Evolutionary conservation across 2,888 invertebrate genomes (phyloP).

Genomic region (Notodonta ziczac): DNA sequence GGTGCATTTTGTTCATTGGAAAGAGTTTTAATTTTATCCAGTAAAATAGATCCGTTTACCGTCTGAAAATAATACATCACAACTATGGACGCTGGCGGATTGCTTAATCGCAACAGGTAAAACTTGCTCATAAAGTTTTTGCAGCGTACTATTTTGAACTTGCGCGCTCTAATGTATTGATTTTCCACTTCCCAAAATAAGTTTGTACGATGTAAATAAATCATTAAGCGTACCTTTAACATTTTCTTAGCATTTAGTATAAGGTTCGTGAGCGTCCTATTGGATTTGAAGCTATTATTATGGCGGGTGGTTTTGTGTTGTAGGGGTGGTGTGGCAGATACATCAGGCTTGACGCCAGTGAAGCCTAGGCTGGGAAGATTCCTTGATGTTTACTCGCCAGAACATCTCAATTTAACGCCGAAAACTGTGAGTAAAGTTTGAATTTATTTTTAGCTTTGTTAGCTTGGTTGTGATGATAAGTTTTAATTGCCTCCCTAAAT

Average conservation of each 20-base stretch:
- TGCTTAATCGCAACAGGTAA: slow-evolving; percentile 59
- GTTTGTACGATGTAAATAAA: slow-evolving; percentile 81
- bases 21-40: slow-evolving; percentile 11
- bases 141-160: slow-evolving; percentile 62
- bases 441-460: slow-evolving; percentile 9
- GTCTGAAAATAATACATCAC: slow-evolving; percentile 6
- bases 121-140: slow-evolving; percentile 25
- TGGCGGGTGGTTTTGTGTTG: slow-evolving; percentile 39
- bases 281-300: slow-evolving; percentile 24
- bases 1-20: slow-evolving; percentile 38
- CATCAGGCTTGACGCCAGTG: slow-evolving; percentile 62
- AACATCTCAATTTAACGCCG: slow-evolving; percentile 78
- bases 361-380: slow-evolving; percentile 74
- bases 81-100: slow-evolving; percentile 54
- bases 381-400: slow-evolving; percentile 77
- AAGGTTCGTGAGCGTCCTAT: slow-evolving; percentile 15
- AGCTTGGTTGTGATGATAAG: not conserved
- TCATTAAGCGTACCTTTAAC: slow-evolving; percentile 67
- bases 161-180: slow-evolving; percentile 81
- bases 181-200: slow-evolving; percentile 78
- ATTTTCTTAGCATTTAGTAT: slow-evolving; percentile 47
- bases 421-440: slow-evolving; percentile 64
- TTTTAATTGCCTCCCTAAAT: too few relatives aligned
- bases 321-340: slow-evolving; percentile 52
- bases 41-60: not conserved